Conservation (phyloP, 2,113 vertebrate species). For the Sinocyclocheilus anophthalmus region DNA sequence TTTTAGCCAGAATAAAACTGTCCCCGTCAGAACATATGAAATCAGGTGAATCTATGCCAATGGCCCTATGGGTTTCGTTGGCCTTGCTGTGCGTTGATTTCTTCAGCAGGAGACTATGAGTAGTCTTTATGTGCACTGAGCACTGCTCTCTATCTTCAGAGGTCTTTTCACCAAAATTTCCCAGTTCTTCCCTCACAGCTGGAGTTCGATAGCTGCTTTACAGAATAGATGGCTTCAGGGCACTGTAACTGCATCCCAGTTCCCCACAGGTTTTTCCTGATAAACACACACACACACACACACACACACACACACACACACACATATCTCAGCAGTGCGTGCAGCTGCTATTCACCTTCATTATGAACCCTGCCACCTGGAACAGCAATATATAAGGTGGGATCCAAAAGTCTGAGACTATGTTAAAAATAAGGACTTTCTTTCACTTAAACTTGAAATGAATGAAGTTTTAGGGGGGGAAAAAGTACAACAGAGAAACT, state of each 20-base stretch:
- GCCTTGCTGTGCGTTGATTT: not conserved
- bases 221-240: conserved; percentile 29
- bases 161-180: conserved; percentile 27
- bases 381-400: not conserved
- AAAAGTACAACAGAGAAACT: not conserved
- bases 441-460: not conserved
- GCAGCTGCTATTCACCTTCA: not conserved
- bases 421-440: not conserved
- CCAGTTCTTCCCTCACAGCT: conserved; percentile 21
- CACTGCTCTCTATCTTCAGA: conserved; percentile 7
- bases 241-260: conserved; percentile 17
- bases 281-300: not conserved
- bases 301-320: not conserved
- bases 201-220: conserved; percentile 35
- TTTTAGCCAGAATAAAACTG: not conserved
- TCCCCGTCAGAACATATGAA: not conserved
- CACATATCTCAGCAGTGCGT: not conserved
- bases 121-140: conserved; percentile 15
- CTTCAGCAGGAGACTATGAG: not conserved
- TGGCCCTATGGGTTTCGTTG: not conserved
- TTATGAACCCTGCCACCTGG: not conserved
- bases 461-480: not conserved
- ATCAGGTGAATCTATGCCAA: not conserved
- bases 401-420: not conserved
- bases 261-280: not conserved